Percentiles rank a stretch among this genome's conserved stretches.
phyloP scores from a whole-genome alignment of 2,888 invertebrate genomes.

The Augochlorella aurata region DNA sequence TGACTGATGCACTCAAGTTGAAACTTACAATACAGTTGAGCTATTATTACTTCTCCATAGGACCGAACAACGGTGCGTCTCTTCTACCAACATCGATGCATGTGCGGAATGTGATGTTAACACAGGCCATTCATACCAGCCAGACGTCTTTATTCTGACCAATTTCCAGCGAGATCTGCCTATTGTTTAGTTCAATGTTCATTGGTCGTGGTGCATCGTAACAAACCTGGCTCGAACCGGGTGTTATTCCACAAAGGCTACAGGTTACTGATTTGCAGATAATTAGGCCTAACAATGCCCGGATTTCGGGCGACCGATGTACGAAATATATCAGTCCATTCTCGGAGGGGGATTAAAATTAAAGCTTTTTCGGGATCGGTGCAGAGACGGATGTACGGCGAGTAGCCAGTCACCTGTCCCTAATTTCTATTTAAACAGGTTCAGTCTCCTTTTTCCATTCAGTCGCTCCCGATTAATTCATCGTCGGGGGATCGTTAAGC shows the following conservation, averaged over 20 bases:
- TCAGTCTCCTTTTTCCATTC: neutral
- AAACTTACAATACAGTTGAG: too few relatives aligned
- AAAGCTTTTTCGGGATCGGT: neutral
- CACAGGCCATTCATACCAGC: too few relatives aligned
- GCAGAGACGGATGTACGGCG: neutral
- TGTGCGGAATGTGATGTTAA: too few relatives aligned
- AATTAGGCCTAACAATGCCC: neutral
- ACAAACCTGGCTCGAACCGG: neutral
- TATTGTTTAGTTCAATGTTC: neutral
- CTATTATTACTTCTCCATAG: too few relatives aligned
- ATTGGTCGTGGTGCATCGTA: neutral
- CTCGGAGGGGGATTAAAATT: neutral
- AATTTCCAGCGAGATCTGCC: neutral
- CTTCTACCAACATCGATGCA: too few relatives aligned
- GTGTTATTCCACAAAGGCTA: neutral
- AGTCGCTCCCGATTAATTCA: conserved; percentile 33
- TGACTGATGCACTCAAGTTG: too few relatives aligned
- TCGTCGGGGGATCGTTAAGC: conserved; percentile 36
- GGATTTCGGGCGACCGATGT: neutral
- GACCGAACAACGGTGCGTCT: too few relatives aligned
- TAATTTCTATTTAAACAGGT: conserved; percentile 19
- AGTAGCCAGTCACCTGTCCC: neutral
- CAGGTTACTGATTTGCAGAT: neutral
- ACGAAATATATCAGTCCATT: neutral
- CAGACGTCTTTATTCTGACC: neutral